These are phyloP conservation scores for Rhincodon typus DNA, from an alignment of 2,797 vertebrate genomes.

Conservation along the genomic window DNA sequence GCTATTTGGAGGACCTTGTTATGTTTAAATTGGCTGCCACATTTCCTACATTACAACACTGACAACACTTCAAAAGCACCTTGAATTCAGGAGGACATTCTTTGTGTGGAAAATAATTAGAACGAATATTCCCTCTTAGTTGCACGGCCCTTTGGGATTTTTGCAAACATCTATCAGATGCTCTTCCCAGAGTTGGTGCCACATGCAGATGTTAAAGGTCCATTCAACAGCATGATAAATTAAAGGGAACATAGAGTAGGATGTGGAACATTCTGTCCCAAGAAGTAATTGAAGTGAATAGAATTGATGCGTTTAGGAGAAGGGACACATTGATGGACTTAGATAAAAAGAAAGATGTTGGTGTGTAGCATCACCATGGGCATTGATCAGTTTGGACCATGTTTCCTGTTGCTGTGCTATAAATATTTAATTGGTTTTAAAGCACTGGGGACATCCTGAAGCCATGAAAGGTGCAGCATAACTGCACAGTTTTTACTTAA, in stretches of 20 bases:
- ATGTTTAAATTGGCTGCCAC: background rate
- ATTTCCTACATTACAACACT: background rate
- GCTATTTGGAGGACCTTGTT: background rate
- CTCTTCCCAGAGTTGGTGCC: no score
- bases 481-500: background rate
- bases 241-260: no score
- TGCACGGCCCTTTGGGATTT: no score
- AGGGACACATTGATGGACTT: background rate
- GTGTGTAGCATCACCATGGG: background rate
- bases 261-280: background rate
- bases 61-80: background rate
- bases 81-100: background rate
- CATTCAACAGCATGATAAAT: no score
- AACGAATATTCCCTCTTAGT: no score
- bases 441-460: background rate
- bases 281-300: background rate
- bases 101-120: background rate
- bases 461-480: background rate
- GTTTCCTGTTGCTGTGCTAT: background rate
- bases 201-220: no score
- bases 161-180: no score
- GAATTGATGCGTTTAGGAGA: background rate
- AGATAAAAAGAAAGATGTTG: background rate
- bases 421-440: background rate
- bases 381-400: background rate